phyloP scores from a whole-genome alignment of 2,888 invertebrate species.

The Drosophila buzzatii region DNA sequence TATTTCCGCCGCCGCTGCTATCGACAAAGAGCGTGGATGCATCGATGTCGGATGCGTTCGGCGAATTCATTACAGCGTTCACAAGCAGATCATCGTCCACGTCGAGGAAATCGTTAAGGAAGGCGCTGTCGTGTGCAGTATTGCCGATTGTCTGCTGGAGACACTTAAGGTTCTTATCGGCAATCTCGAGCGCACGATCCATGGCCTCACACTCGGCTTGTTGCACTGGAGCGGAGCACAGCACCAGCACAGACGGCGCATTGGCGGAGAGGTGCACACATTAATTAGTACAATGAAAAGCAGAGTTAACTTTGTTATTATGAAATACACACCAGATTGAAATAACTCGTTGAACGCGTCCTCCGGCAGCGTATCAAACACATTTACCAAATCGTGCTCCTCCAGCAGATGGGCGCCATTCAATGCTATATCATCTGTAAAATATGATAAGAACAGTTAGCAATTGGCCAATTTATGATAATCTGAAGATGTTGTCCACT shows the following conservation, averaged over 20 bases:
- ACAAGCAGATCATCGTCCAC: conserved; percentile 84
- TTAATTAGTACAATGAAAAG: conserved; percentile 73
- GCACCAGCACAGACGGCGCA: conserved; percentile 34
- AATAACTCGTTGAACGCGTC: conserved; percentile 93
- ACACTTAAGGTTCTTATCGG: conserved; percentile 90
- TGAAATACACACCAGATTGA: conserved; percentile 87
- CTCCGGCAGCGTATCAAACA: conserved; percentile 91
- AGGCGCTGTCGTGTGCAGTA: conserved; percentile 78
- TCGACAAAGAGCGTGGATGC: conserved; percentile 81
- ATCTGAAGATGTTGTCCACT: conserved; percentile 19
- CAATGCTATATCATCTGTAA: conserved; percentile 86
- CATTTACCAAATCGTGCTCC: conserved; percentile 91
- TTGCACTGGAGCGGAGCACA: conserved; percentile 82
- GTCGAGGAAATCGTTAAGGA: conserved; percentile 84
- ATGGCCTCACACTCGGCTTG: conserved; percentile 95
- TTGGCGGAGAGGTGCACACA: conserved; percentile 65
- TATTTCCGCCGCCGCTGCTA: conserved; percentile 69
- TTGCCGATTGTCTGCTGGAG: conserved; percentile 87
- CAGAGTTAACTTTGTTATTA: conserved; percentile 62
- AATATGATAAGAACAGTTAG: neutral
- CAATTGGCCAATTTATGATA: neutral
- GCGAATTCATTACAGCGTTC: conserved; percentile 81
- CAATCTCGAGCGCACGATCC: conserved; percentile 93
- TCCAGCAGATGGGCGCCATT: conserved; percentile 88
- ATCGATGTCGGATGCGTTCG: conserved; percentile 83